Evolutionary conservation across 2,113 vertebrate genomes (phyloP).

Genomic region (Agapornis roseicollis): DNA sequence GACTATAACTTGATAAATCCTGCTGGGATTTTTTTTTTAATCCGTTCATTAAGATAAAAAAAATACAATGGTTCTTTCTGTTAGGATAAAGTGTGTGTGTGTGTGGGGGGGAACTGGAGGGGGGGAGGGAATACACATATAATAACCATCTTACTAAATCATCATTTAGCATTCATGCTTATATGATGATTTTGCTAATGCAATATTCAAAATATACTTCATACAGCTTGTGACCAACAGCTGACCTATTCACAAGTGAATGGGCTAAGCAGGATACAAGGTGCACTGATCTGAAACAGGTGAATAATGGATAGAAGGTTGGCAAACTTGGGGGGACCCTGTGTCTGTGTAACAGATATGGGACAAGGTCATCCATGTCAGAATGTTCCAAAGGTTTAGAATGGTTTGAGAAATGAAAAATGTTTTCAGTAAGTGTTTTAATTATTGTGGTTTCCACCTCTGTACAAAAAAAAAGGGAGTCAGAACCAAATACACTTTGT

Average conservation of each 20-base stretch:
- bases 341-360: not conserved
- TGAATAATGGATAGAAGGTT: not conserved
- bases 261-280: no score
- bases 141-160: not conserved
- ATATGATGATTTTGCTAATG: not conserved
- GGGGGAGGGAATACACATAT: accelerated
- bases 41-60: not conserved
- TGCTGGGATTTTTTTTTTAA: not conserved
- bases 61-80: accelerated
- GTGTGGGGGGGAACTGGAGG: accelerated
- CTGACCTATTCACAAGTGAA: not conserved
- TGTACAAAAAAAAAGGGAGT: not conserved
- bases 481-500: not conserved
- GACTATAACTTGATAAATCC: not conserved
- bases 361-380: not conserved
- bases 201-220: not conserved
- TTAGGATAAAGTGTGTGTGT: not conserved
- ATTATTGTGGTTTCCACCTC: not conserved
- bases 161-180: not conserved
- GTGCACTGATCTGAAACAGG: not conserved
- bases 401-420: not conserved
- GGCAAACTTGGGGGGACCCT: accelerated
- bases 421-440: not conserved
- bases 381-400: not conserved
- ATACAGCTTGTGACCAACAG: not conserved